Evolutionary conservation across 2,888 invertebrate species (phyloP).

Genomic region (Stramonita haemastoma): DNA sequence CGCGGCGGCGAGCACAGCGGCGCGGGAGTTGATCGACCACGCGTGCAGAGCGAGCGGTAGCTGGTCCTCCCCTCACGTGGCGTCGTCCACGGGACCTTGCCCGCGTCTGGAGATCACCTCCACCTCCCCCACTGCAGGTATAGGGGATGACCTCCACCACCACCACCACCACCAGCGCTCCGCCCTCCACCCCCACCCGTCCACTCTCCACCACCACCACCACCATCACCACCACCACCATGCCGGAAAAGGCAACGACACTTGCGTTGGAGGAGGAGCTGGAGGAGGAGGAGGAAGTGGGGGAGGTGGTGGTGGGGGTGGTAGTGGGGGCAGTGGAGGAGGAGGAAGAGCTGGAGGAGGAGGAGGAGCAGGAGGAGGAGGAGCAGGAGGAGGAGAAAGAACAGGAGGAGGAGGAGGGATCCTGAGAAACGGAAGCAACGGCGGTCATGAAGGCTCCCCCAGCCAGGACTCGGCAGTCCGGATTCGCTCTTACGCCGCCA

Average conservation of each 20-base stretch:
- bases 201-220: neutral
- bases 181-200: neutral
- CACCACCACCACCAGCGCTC: neutral
- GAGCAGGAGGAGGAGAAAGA: neutral
- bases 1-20: conserved; percentile 42
- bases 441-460: conserved; percentile 32
- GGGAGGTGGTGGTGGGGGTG: neutral
- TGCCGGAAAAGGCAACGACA: neutral
- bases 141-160: neutral
- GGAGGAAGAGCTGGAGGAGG: neutral
- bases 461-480: conserved; percentile 35
- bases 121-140: neutral
- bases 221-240: conserved; percentile 8
- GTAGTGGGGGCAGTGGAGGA: neutral
- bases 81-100: neutral
- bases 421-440: conserved; percentile 19
- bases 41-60: conserved; percentile 51
- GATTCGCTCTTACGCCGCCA: conserved; percentile 33
- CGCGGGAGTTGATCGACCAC: conserved; percentile 41
- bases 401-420: conserved; percentile 13
- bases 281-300: neutral
- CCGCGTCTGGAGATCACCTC: conserved; percentile 11
- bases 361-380: neutral
- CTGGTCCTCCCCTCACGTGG: conserved; percentile 48
- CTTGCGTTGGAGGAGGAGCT: neutral